Conservation (phyloP, 2,797 vertebrate genomes). For the Acridotheres tristis region DNA sequence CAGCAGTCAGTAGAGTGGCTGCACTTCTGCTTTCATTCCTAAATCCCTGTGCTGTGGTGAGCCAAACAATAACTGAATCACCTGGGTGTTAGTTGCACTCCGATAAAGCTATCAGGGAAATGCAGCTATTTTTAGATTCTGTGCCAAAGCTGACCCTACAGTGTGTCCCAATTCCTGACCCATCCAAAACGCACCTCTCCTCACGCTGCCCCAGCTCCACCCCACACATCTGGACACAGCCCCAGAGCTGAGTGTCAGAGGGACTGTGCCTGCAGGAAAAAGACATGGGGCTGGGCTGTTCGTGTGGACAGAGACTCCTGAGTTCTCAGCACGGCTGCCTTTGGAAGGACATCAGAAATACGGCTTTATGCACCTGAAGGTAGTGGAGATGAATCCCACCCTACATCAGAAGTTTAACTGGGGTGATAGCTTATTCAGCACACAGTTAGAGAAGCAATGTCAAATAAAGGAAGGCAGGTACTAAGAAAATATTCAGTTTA, state of each 20-base stretch:
- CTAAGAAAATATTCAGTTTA: not conserved
- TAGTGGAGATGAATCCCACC: fast-evolving
- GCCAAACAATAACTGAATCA: not conserved
- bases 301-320: fast-evolving
- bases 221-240: not conserved
- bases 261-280: not conserved
- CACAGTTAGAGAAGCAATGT: not conserved
- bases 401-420: not conserved
- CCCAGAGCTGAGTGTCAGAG: not conserved
- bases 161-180: fast-evolving
- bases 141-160: not conserved
- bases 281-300: fast-evolving
- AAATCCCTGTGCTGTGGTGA: not conserved
- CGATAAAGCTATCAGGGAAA: not conserved
- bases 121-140: not conserved
- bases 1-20: not conserved
- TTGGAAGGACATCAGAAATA: not conserved
- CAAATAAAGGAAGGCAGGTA: not conserved
- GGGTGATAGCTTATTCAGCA: not conserved
- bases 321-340: not conserved
- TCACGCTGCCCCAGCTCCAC: not conserved
- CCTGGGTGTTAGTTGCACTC: not conserved
- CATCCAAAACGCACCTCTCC: fast-evolving
- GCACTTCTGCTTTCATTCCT: not conserved
- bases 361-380: not conserved